Evolutionary conservation across 1,140 invertebrate genomes (phyloP).

Genomic region (Ceratoteleas bidentatus): DNA sequence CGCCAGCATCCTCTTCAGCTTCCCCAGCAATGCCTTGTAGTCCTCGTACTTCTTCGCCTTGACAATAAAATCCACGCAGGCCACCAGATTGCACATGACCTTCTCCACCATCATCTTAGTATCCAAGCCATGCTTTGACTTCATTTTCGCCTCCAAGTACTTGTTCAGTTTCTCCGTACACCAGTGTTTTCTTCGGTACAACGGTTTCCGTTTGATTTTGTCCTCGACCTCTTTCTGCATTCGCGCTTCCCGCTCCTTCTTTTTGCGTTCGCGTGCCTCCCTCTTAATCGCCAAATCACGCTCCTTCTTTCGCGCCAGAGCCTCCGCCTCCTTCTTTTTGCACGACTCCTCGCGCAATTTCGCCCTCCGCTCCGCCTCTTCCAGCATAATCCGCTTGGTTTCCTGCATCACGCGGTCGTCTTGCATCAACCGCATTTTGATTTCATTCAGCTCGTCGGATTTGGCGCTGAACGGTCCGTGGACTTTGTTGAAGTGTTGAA

Average conservation of each 20-base stretch:
- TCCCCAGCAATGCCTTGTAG: conserved; percentile 28
- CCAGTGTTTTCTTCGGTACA: conserved; percentile 9
- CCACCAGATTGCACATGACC: conserved; percentile 9
- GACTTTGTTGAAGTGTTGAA: too few species aligned
- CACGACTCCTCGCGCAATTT: not conserved
- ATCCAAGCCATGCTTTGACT: conserved; percentile 13
- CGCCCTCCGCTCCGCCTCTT: not conserved
- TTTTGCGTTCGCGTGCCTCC: conserved; percentile 4
- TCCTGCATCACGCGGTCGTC: conserved; percentile 43
- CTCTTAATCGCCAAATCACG: not conserved
- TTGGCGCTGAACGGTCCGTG: too few species aligned
- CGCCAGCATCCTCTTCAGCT: conserved; percentile 36
- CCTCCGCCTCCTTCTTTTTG: not conserved
- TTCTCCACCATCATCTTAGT: conserved; percentile 23
- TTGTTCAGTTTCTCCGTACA: conserved; percentile 25
- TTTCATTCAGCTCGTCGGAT: too few species aligned
- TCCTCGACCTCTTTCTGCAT: conserved; percentile 34
- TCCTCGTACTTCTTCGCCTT: conserved; percentile 37
- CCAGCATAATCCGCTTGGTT: conserved; percentile 2
- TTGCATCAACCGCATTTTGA: not conserved
- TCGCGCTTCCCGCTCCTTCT: not conserved
- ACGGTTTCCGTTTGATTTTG: conserved; percentile 12
- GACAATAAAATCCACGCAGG: conserved; percentile 4
- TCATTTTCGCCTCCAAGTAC: conserved; percentile 27
- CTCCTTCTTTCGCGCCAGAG: not conserved